These are phyloP conservation scores for Holacanthus passer DNA, from an alignment of 2,113 vertebrate genomes.

Conservation along the genomic window DNA sequence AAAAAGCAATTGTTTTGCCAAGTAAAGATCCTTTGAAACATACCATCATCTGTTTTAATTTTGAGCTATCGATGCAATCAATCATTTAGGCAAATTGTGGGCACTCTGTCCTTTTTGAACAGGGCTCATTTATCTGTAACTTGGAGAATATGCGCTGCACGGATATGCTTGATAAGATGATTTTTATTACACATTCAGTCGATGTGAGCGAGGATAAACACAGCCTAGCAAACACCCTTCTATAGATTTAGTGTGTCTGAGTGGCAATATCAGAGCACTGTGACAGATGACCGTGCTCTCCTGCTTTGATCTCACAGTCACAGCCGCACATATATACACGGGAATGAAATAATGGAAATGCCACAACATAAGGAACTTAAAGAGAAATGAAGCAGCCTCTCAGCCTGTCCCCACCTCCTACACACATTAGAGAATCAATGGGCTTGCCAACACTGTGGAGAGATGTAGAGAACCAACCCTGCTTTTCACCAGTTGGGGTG, in stretches of 20 bases:
- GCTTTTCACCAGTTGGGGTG: not conserved
- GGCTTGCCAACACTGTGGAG: slow-evolving; percentile 11
- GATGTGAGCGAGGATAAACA: not conserved
- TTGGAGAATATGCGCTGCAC: not conserved
- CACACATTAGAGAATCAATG: slow-evolving; percentile 35
- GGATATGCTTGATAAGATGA: slow-evolving; percentile 36
- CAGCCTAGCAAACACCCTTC: slow-evolving; percentile 11
- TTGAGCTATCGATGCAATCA: slow-evolving; percentile 38
- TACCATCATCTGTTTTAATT: slow-evolving; percentile 60
- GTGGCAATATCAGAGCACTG: slow-evolving; percentile 40
- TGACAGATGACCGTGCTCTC: slow-evolving; percentile 33
- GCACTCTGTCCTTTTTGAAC: slow-evolving; percentile 30
- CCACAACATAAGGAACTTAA: slow-evolving; percentile 25
- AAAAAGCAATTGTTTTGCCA: slow-evolving; percentile 22
- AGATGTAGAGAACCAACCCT: slow-evolving; percentile 8
- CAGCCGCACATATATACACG: slow-evolving; percentile 15
- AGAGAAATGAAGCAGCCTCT: slow-evolving; percentile 31
- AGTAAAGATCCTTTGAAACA: slow-evolving; percentile 30
- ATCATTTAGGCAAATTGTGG: slow-evolving; percentile 50
- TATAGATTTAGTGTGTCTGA: slow-evolving; percentile 41
- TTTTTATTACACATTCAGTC: slow-evolving; percentile 51
- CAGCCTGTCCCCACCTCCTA: slow-evolving; percentile 25
- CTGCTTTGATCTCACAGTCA: slow-evolving; percentile 43
- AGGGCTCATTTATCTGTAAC: slow-evolving; percentile 56
- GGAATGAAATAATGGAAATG: slow-evolving; percentile 26